Evolutionary conservation across 2,113 vertebrate genomes (phyloP).

Genomic region (Oophaga pumilio): DNA sequence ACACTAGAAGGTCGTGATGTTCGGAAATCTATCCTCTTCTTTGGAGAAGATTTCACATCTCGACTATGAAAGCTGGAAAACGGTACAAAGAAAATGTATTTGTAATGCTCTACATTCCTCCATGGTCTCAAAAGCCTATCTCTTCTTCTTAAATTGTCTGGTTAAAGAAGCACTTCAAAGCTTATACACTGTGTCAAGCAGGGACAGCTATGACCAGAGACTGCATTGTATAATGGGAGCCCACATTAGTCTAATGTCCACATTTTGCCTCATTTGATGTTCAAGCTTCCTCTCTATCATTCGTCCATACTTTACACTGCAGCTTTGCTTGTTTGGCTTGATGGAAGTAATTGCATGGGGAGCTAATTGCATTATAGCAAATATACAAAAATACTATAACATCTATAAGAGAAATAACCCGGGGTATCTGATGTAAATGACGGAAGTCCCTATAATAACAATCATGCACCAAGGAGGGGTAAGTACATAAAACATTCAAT

Average conservation of each 20-base stretch:
- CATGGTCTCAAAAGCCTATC: background rate
- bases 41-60: constrained; percentile 85
- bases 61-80: constrained; percentile 82
- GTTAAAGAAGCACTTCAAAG: background rate
- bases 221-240: background rate
- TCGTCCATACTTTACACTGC: background rate
- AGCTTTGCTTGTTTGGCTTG: background rate
- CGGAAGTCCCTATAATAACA: no score
- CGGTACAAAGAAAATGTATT: constrained; percentile 18
- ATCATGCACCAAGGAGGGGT: no score
- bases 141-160: background rate
- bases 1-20: constrained; percentile 81
- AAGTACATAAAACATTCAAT: no score
- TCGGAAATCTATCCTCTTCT: constrained; percentile 81
- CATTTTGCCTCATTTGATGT: background rate
- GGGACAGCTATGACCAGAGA: background rate
- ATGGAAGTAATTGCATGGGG: background rate
- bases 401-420: background rate
- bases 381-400: background rate
- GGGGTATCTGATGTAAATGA: background rate
- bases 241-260: background rate
- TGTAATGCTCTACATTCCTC: no score
- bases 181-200: background rate
- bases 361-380: background rate
- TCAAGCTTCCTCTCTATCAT: background rate